Evolutionary conservation across 2,888 invertebrate genomes (phyloP).

Genomic region (Conus canariensis): DNA sequence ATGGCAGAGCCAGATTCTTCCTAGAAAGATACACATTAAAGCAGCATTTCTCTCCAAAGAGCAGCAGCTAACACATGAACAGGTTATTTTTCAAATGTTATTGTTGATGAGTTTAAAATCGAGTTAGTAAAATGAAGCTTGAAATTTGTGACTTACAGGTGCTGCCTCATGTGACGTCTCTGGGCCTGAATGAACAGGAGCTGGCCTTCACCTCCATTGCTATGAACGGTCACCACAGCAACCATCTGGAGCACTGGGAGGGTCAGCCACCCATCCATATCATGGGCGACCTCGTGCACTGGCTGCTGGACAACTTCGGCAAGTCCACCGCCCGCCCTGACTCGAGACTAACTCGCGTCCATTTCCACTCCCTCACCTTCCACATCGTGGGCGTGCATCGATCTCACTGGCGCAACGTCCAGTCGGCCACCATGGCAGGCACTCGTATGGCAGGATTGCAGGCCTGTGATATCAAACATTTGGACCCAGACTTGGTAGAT

Average conservation of each 20-base stretch:
- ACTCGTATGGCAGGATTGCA: constrained; percentile 78
- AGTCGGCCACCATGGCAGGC: constrained; percentile 79
- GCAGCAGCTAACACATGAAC: too few relatives aligned
- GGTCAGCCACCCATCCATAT: constrained; percentile 78
- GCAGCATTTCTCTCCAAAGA: too few relatives aligned
- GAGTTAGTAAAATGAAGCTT: too few relatives aligned
- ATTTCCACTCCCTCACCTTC: constrained; percentile 80
- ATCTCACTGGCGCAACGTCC: constrained; percentile 78
- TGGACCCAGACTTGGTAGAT: constrained; percentile 74
- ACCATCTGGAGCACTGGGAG: constrained; percentile 46
- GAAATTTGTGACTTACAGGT: constrained; percentile 65
- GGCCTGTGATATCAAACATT: constrained; percentile 74
- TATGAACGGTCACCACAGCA: constrained; percentile 76
- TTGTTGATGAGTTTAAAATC: too few relatives aligned
- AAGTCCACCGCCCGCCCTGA: constrained; percentile 70
- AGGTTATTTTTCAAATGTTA: too few relatives aligned
- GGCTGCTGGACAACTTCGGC: constrained; percentile 79
- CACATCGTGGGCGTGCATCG: constrained; percentile 78
- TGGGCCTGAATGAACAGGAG: constrained; percentile 80
- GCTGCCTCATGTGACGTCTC: constrained; percentile 72
- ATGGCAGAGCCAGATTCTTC: too few relatives aligned
- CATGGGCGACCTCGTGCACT: constrained; percentile 79
- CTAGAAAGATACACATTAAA: too few relatives aligned
- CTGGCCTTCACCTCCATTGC: constrained; percentile 77
- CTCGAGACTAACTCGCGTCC: constrained; percentile 78